Percentiles rank a stretch among this genome's conserved stretches.
phyloP scores from a whole-genome alignment of 2,888 invertebrate species.

The Bombyx huttoni region DNA sequence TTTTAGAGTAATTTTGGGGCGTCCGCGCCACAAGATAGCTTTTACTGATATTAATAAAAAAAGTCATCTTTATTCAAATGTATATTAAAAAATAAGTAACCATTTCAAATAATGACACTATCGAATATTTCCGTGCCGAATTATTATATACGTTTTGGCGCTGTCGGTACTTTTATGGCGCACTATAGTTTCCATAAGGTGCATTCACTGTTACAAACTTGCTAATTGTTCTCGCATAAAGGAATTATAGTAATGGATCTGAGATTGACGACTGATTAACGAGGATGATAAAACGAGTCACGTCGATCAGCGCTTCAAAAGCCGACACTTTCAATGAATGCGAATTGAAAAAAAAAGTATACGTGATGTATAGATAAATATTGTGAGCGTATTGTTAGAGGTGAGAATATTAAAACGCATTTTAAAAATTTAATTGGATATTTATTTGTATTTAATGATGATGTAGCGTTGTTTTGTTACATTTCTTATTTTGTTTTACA shows the following conservation, averaged over 20 bases:
- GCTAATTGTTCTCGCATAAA: constrained; percentile 40
- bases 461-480: background rate
- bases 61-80: no score
- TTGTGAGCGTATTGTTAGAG: background rate
- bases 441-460: background rate
- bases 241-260: constrained; percentile 41
- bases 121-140: no score
- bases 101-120: no score
- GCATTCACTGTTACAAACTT: background rate
- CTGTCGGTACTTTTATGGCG: background rate
- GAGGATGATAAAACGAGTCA: constrained; percentile 39
- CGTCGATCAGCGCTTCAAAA: background rate
- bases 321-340: background rate
- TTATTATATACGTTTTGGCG: no score
- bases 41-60: no score
- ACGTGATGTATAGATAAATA: background rate
- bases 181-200: background rate
- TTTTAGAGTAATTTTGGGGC: no score
- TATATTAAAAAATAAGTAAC: no score
- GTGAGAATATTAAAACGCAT: background rate
- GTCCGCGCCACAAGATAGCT: no score
- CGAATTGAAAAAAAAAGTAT: background rate
- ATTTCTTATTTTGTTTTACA: no score
- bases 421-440: background rate
- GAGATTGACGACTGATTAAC: constrained; percentile 46